Evolutionary conservation across 2,888 invertebrate genomes (phyloP), one percentile per base, ranked within the genome.

Genomic region (Rhamphomyia laevipes): DNA sequence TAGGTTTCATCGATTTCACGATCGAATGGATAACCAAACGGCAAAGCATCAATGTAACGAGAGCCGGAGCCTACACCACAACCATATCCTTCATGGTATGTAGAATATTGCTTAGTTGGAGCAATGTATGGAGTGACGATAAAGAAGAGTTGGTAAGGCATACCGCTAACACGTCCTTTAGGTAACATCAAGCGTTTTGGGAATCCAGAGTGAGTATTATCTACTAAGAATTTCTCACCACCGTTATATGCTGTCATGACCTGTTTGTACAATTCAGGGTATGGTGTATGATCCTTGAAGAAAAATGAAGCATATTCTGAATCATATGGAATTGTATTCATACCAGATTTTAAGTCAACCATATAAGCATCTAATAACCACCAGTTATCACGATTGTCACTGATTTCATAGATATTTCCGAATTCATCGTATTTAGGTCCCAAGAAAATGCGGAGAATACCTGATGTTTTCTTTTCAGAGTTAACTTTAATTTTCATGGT

Each of bases 1-100:
- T 71, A 72, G 45, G 68, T 68, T 43, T 77, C 71, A 42, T 78
- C 72, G 59, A 82, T 75, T 21, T 72, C 71, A 57, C 83, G 80
- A 63, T 87, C 85, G 63, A 87, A 77, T 53, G 87, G 87, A 74
- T 79, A 87, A 47, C 83, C 84, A 59, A 81, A 73, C 42, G 84
- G 76, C 64, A 76, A 75, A 55, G 73, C 74, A 64, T 86, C 84
- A 43, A 80, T 69, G 48, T 64, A 59, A 46, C 70, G 61, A 70
- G 76, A 64, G 64, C 74, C 78, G 60, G 73, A 73, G 56, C 76
- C 77, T 51, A 74, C 68, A 56, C 72, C 75, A 51, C 76, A 73
- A 46, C 73, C 70, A 62, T 74, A 74, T n/a, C 65, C 54, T 40
- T 72, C 58, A 53, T 76, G 73, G 53, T 71, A 75, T 55, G 72